A percentile compares a stretch with the other conserved stretches of the same genome.
Conservation (phyloP, 2,888 invertebrate genomes). For the Melinaea menophilus region DNA sequence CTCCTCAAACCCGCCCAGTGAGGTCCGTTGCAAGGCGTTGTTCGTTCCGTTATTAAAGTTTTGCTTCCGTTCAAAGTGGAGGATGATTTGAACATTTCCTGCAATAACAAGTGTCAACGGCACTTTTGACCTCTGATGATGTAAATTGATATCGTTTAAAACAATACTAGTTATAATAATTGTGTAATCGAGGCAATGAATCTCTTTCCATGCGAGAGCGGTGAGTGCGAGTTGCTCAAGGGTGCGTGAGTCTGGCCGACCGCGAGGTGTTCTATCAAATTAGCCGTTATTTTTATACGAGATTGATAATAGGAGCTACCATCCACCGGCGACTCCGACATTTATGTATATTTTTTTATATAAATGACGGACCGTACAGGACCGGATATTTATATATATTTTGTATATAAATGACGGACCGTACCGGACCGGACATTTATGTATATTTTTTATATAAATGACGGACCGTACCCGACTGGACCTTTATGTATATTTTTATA, state of each 20-base stretch:
- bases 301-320: slow-evolving; percentile 37
- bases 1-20: background rate
- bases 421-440: slow-evolving; percentile 60
- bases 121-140: too few species aligned
- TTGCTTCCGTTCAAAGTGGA: too few species aligned
- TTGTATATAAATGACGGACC: slow-evolving; percentile 60
- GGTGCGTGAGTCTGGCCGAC: slow-evolving; percentile 33
- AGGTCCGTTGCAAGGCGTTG: background rate
- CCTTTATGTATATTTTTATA: slow-evolving; percentile 76
- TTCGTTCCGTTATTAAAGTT: background rate
- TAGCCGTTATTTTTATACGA: slow-evolving; percentile 65
- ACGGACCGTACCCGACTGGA: slow-evolving; percentile 44
- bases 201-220: background rate
- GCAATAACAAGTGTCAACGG: too few species aligned
- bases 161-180: background rate
- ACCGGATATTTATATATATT: slow-evolving; percentile 72
- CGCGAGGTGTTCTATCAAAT: slow-evolving; percentile 45
- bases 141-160: too few species aligned
- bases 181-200: slow-evolving; percentile 1
- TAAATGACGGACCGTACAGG: slow-evolving; percentile 44
- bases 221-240: slow-evolving; percentile 27
- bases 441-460: slow-evolving; percentile 76
- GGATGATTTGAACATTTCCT: too few species aligned
- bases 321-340: slow-evolving; percentile 30
- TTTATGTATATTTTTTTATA: slow-evolving; percentile 76